Conservation (phyloP, 2,888 invertebrate genomes). For the Mylabris sibirica region DNA sequence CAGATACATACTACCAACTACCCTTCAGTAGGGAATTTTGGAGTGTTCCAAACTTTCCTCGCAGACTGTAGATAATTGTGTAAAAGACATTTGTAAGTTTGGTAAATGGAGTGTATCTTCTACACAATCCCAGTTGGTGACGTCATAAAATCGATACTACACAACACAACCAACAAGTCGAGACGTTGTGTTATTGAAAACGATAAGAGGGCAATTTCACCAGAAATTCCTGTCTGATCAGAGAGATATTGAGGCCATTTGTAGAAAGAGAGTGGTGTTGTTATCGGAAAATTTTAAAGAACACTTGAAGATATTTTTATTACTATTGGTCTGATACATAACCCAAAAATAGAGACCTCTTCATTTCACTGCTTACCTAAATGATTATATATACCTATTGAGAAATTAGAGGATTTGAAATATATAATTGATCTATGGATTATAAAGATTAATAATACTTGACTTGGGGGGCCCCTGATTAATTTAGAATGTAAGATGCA, state of each 20-base stretch:
- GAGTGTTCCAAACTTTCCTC: background rate
- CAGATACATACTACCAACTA: background rate
- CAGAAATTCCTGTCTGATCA: slow-evolving; percentile 21
- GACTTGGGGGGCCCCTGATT: slow-evolving; percentile 46
- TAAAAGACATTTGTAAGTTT: slow-evolving; percentile 25
- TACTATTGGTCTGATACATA: background rate
- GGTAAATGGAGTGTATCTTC: slow-evolving; percentile 22
- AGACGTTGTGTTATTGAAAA: slow-evolving; percentile 18
- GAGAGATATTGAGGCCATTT: slow-evolving; percentile 28
- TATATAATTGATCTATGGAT: slow-evolving; percentile 33
- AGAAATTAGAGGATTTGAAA: background rate
- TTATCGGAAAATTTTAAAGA: slow-evolving; percentile 23
- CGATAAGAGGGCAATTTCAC: slow-evolving; percentile 6
- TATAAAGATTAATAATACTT: slow-evolving; percentile 32
- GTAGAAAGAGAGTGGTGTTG: slow-evolving; percentile 21
- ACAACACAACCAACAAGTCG: slow-evolving; percentile 28
- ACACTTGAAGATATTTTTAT: background rate
- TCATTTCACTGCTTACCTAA: background rate
- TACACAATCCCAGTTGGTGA: slow-evolving; percentile 23
- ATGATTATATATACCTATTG: background rate
- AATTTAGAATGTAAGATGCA: slow-evolving; percentile 56
- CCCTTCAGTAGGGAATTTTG: slow-evolving; percentile 5
- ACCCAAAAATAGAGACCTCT: background rate
- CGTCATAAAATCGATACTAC: slow-evolving; percentile 33
- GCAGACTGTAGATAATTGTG: slow-evolving; percentile 20